phyloP scores from a whole-genome alignment of 2,797 vertebrate species.

The Ibycter americanus region DNA sequence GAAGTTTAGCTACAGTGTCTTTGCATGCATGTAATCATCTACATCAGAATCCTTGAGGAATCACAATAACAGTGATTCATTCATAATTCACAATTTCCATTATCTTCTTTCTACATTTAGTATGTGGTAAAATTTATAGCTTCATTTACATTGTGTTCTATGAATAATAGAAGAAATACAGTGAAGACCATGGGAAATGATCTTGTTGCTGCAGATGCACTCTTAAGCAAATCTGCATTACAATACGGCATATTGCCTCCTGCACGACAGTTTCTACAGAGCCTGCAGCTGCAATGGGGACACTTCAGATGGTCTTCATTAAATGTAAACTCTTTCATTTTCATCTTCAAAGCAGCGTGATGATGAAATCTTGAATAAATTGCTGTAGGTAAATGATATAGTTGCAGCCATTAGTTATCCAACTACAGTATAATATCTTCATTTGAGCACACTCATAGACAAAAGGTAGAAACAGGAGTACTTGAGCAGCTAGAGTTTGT shows the following conservation, averaged over 20 bases:
- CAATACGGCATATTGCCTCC: slow-evolving; percentile 62
- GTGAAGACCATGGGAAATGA: slow-evolving; percentile 79
- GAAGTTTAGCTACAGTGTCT: slow-evolving; percentile 72
- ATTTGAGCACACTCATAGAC: neutral
- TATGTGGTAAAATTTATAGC: slow-evolving; percentile 82
- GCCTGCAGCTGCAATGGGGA: slow-evolving; percentile 72
- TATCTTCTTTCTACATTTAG: slow-evolving; percentile 81
- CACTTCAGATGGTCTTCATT: slow-evolving; percentile 72
- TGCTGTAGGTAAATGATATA: slow-evolving; percentile 62
- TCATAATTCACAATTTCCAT: slow-evolving; percentile 87
- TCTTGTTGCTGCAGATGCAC: slow-evolving; percentile 67
- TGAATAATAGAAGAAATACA: slow-evolving; percentile 87
- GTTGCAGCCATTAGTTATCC: slow-evolving; percentile 41
- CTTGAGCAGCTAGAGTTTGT: neutral
- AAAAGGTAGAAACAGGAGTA: neutral
- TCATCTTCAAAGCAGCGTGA: slow-evolving; percentile 68
- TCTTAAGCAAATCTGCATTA: slow-evolving; percentile 75
- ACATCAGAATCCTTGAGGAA: slow-evolving; percentile 81
- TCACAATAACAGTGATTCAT: slow-evolving; percentile 84
- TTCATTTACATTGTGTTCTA: slow-evolving; percentile 85
- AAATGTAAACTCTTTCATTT: slow-evolving; percentile 42
- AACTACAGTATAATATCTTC: neutral
- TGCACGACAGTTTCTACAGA: slow-evolving; percentile 20
- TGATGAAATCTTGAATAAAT: slow-evolving; percentile 65
- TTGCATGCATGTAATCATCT: slow-evolving; percentile 76